Base-by-base conservation (phyloP, 2,797 vertebrate genomes). In the Syndactyla subalaris region DNA sequence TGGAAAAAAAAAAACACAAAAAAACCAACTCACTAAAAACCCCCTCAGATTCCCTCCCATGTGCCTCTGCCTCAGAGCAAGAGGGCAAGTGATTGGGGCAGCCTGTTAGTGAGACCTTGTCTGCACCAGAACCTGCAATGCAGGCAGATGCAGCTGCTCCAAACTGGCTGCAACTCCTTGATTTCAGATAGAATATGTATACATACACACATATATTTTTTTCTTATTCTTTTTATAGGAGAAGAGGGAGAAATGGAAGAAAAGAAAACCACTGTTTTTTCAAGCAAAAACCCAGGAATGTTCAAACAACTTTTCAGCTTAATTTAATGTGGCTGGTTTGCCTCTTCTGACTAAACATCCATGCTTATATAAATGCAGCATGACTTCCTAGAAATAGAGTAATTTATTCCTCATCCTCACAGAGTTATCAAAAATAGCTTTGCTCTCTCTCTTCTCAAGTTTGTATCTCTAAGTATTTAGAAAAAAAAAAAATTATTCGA, bases 201-300 rank as follows among this genome's bases (percentile, higher is more conserved):
- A 46, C 13, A 21, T 46, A 45, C 20, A 45, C 21, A 45, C 19
- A 43, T 9, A 43, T 19, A 19, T 43, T 8, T 43, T 41, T 48
- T 54, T 32, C 19, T 55, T n/a, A 21, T 15, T 61, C 15, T 41
- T 24, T 45, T 29, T 36, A 23, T 49, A 39, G 11, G 2, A 4
- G 20, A 72, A 72, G 14, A 49, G 14, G 14, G 12, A 58, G 32
- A 73, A 73, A 66, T 0, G 2, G 13, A 46, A n/a, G 71, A 17
- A 12, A 52, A 11, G 65, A 57, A 82, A 89, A 27, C 0, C 0
- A 27, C 1, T 14, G 21, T 34, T 45, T 74, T 21, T 38, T 20
- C 8, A 11, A 26, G 13, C 39, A 66, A 62, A 73, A 48, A 15
- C 0, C 2, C 3, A 30, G 41, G 26, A 71, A 32, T 14, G 6